phyloP scores from a whole-genome alignment of 2,113 vertebrate genomes.

The Ariopsis seemanni region DNA sequence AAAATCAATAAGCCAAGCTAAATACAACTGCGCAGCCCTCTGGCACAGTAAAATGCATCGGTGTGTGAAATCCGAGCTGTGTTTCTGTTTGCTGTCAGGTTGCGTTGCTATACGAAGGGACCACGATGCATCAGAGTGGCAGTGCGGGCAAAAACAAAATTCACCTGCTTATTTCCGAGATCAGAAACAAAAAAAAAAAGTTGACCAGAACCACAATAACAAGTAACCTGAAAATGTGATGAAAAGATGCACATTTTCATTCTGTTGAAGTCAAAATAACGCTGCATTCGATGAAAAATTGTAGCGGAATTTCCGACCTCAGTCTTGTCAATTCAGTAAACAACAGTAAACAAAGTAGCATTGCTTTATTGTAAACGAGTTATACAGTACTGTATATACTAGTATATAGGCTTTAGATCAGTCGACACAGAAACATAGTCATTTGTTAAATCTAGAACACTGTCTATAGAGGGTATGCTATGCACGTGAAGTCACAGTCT shows the following conservation, averaged over 20 bases:
- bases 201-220: background rate
- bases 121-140: background rate
- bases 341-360: background rate
- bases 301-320: background rate
- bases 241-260: background rate
- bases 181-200: background rate
- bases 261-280: background rate
- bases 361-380: background rate
- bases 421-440: background rate
- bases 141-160: constrained; percentile 3
- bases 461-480: background rate
- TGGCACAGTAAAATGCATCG: background rate
- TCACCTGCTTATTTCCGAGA: background rate
- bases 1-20: constrained; percentile 1
- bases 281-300: background rate
- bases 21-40: background rate
- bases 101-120: background rate
- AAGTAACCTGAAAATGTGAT: too few species aligned
- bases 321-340: too few species aligned
- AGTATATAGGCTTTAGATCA: too few species aligned
- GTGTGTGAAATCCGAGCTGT: constrained; percentile 3
- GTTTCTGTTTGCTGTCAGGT: constrained; percentile 10
- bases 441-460: background rate
- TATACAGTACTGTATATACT: background rate
- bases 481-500: too few species aligned